Percentiles rank a stretch among this genome's conserved stretches.
Evolutionary conservation across 30 jellyfish, hydroid and myxozoan genomes (phyloP).

Genomic region (Turritopsis rubra): DNA sequence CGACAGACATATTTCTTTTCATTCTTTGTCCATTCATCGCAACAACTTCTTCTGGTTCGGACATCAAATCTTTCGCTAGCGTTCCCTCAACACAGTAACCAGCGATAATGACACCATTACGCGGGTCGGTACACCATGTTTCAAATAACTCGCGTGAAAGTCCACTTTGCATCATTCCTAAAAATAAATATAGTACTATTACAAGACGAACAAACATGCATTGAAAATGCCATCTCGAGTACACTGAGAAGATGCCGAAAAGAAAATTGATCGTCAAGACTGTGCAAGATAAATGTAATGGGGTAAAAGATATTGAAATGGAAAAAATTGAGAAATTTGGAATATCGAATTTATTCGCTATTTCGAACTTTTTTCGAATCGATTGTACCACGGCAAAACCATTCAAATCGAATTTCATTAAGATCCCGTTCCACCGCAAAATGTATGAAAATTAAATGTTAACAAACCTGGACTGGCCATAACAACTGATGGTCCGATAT

Average conservation of each 20-base stretch:
- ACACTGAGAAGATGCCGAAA: no score
- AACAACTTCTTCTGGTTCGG: conserved; percentile 97
- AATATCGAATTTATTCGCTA: no score
- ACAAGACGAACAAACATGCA: not conserved
- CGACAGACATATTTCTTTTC: conserved; percentile 72
- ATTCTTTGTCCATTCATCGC: conserved; percentile 94
- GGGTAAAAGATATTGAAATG: no score
- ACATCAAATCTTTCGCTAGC: conserved; percentile 95
- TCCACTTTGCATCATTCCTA: conserved; percentile 84
- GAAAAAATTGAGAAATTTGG: no score
- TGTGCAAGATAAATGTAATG: no score
- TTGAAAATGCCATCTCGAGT: not conserved
- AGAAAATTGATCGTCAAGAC: no score
- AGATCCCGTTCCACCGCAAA: not conserved
- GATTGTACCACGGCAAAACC: no score
- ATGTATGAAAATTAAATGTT: not conserved
- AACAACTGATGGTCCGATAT: conserved; percentile 98
- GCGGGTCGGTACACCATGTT: conserved; percentile 97
- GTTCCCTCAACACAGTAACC: conserved; percentile 99
- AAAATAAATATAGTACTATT: not conserved
- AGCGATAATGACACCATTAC: conserved; percentile 97
- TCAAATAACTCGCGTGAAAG: conserved; percentile 97
- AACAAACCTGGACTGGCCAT: conserved; percentile 99
- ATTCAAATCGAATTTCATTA: no score
- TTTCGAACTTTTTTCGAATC: no score